These are phyloP conservation scores for Agapostemon virescens DNA, from an alignment of 2,888 invertebrate genomes.

Conservation along the genomic window DNA sequence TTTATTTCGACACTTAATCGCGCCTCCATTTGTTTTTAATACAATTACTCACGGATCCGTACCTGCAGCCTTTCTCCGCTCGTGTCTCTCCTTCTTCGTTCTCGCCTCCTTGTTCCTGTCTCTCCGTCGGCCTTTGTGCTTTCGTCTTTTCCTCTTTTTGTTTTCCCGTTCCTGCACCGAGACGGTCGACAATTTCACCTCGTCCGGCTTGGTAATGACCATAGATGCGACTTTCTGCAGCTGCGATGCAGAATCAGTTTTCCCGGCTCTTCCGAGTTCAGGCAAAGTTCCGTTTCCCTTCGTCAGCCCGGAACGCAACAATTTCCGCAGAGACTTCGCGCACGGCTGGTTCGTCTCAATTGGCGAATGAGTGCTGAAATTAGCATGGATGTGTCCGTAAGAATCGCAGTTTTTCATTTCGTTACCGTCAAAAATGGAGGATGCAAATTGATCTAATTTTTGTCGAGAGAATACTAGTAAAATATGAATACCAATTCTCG, in stretches of 20 bases:
- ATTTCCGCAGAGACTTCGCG: slow-evolving; percentile 71
- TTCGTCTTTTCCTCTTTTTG: slow-evolving; percentile 72
- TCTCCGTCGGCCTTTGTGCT: slow-evolving; percentile 72
- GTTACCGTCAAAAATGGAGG: background rate
- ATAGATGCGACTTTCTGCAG: slow-evolving; percentile 66
- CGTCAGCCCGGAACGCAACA: slow-evolving; percentile 70
- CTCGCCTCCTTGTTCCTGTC: slow-evolving; percentile 73
- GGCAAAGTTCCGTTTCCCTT: slow-evolving; percentile 73
- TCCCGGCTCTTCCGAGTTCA: slow-evolving; percentile 64
- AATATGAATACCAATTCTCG: background rate
- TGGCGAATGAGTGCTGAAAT: slow-evolving; percentile 70
- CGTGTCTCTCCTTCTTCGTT: slow-evolving; percentile 72
- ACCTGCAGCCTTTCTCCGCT: slow-evolving; percentile 69
- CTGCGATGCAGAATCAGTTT: slow-evolving; percentile 66
- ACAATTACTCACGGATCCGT: slow-evolving; percentile 12
- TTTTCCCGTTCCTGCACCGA: slow-evolving; percentile 71
- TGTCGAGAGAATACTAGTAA: background rate
- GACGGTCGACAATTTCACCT: slow-evolving; percentile 69
- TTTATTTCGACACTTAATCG: slow-evolving; percentile 6
- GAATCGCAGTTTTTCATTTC: background rate
- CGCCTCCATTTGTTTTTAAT: background rate
- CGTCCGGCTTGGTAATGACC: slow-evolving; percentile 62
- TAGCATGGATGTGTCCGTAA: slow-evolving; percentile 9
- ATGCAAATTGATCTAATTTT: background rate
- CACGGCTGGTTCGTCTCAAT: slow-evolving; percentile 75